Percentiles rank a stretch among this genome's conserved stretches.
These are phyloP conservation scores for Microcaecilia unicolor DNA, from an alignment of 2,797 vertebrate genomes.

Conservation along the genomic window DNA sequence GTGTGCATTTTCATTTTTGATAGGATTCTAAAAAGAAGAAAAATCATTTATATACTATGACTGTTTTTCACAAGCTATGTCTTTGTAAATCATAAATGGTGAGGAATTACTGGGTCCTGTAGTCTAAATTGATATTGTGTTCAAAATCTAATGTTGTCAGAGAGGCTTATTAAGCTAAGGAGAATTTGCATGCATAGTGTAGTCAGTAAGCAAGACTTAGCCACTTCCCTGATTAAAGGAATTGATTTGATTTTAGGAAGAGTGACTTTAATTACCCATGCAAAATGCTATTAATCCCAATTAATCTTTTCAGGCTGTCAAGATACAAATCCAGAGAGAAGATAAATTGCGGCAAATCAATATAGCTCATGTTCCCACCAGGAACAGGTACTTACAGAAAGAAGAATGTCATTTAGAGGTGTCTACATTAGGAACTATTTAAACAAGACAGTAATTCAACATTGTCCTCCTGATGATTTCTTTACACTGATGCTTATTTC, in stretches of 20 bases:
- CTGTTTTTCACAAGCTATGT: slow-evolving; percentile 1
- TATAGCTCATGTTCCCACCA: slow-evolving; percentile 49
- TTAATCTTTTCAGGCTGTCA: slow-evolving; percentile 56
- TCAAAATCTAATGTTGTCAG: slow-evolving; percentile 18
- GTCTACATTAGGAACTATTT: slow-evolving; percentile 42
- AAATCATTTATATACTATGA: too few species aligned
- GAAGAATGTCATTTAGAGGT: slow-evolving; percentile 38
- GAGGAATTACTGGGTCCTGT: slow-evolving; percentile 21
- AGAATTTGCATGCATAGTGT: slow-evolving; percentile 39
- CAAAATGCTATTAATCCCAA: slow-evolving; percentile 62
- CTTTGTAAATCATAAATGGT: slow-evolving; percentile 8
- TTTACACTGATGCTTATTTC: slow-evolving; percentile 27
- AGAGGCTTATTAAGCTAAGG: slow-evolving; percentile 27
- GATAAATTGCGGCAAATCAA: slow-evolving; percentile 58
- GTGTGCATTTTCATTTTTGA: too few species aligned
- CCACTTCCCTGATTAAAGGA: slow-evolving; percentile 53
- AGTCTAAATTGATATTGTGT: slow-evolving; percentile 16
- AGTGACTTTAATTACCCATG: slow-evolving; percentile 62
- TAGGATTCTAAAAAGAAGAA: too few species aligned
- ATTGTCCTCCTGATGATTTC: slow-evolving; percentile 27
- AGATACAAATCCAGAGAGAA: slow-evolving; percentile 49
- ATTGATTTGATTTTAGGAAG: slow-evolving; percentile 56
- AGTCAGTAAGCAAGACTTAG: slow-evolving; percentile 40
- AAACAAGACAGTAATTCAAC: slow-evolving; percentile 51
- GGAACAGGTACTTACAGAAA: slow-evolving; percentile 36